Conservation (phyloP, 2,797 vertebrate species). For the Gymnothorax reevesii region DNA sequence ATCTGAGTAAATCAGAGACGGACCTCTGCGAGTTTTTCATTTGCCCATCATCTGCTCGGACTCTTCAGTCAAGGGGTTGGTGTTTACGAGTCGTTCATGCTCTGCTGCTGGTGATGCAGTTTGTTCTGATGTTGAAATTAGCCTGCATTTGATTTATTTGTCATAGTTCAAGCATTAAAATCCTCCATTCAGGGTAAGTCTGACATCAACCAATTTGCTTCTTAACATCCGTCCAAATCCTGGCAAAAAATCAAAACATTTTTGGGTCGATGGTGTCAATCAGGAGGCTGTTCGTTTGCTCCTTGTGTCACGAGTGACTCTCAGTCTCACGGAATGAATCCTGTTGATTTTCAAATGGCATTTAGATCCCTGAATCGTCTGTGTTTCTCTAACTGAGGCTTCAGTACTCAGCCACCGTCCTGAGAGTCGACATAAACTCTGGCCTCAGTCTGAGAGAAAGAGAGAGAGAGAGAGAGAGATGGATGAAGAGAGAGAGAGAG, state of each 20-base stretch:
- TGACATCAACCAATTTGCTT: background rate
- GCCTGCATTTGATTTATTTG: background rate
- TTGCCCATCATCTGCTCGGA: background rate
- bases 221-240: background rate
- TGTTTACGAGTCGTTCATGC: background rate
- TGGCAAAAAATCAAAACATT: background rate
- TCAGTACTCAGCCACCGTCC: background rate
- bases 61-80: background rate
- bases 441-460: background rate
- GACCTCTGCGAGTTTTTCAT: background rate
- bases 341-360: background rate
- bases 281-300: background rate
- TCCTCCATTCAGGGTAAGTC: background rate
- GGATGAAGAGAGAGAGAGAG: background rate
- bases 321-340: background rate
- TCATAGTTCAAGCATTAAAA: background rate
- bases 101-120: background rate
- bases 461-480: slow-evolving; percentile 25
- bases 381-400: background rate
- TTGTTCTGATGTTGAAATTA: background rate
- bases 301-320: background rate
- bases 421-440: background rate
- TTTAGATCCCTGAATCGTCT: background rate
- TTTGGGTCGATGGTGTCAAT: background rate
- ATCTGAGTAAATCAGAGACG: background rate